Conservation (phyloP, 2,797 vertebrate genomes). For the Anniella stebbinsi region DNA sequence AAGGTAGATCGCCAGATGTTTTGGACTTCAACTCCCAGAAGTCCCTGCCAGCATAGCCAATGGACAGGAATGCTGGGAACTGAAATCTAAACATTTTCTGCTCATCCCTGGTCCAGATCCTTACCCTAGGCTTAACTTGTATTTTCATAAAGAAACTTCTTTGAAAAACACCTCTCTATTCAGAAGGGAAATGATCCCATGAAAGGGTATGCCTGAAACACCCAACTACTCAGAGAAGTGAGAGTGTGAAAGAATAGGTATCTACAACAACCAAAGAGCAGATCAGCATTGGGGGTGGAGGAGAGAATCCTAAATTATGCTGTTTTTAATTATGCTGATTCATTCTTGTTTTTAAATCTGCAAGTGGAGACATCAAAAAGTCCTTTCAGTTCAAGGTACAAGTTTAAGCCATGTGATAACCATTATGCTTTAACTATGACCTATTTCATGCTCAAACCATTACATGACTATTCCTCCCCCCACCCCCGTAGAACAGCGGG, state of each 20-base stretch:
- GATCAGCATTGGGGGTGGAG: constrained; percentile 2
- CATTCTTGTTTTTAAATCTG: constrained; percentile 56
- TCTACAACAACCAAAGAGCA: neutral
- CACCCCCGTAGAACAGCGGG: constrained; percentile 31
- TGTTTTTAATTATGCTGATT: constrained; percentile 63
- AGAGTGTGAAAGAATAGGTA: neutral
- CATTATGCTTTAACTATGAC: constrained; percentile 67
- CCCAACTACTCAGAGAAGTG: neutral
- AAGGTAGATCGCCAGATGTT: no score
- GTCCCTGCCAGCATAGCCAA: no score
- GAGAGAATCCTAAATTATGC: constrained; percentile 50
- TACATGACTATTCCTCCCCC: constrained; percentile 35
- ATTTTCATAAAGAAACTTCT: neutral
- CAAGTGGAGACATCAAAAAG: constrained; percentile 58
- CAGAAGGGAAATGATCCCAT: neutral
- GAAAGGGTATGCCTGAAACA: neutral
- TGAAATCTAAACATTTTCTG: no score
- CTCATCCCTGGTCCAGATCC: neutral
- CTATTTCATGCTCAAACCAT: constrained; percentile 53
- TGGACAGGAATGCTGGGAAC: no score
- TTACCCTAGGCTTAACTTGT: neutral
- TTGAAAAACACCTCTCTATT: neutral
- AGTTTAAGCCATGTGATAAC: constrained; percentile 61
- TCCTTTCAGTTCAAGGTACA: constrained; percentile 57
- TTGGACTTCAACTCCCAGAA: no score